Evolutionary conservation across 2,888 invertebrate species (phyloP), one percentile per base, ranked within the genome.

Genomic region (Eremobia ochroleuca): DNA sequence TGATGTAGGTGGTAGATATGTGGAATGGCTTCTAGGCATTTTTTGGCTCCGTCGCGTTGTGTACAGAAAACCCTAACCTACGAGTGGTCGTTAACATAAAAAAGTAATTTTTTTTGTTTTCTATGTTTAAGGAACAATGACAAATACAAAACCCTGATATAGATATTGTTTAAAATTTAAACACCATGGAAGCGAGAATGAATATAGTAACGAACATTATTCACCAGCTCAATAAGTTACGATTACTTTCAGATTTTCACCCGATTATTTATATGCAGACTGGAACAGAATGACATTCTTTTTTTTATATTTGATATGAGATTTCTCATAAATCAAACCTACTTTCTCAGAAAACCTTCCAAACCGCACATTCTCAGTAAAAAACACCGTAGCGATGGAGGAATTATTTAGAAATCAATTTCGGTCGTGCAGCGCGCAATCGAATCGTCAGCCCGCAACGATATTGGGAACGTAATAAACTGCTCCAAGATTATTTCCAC

Each of bases 381-480:
- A 49, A 78, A 77, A 79, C 76, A 85, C 73, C 66, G 73, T 73
- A 73, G 62, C 67, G 68, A 84, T 77, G 88, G 85, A 89, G 83
- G 90, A 91, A 92, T 92, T 92, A 92, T 92, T 91, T 92, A 89
- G 91, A 91, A 94, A 92, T 92, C 92, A 92, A 93, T 93, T 92
- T 91, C 88, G 88, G 83, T 87, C 88, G 85, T 88, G 88, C 89
- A 89, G 82, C 83, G 85, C 71, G 86, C 87, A 90, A 92, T 92
- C 88, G 91, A 89, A 88, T 88, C 84, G 87, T 86, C 85, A 85
- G 87, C 86, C 80, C 86, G 79, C 87, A 87, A 87, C 91, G 91
- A 92, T 95, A 95, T 94, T 95, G 94, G 92, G 90, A 93, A 93
- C 92, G 92, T 93, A 94, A 94, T 94, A 94, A 94, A 94, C 93